These are phyloP conservation scores for Alviniconcha marisindica DNA, from an alignment of 1,140 invertebrate species.

Conservation along the genomic window DNA sequence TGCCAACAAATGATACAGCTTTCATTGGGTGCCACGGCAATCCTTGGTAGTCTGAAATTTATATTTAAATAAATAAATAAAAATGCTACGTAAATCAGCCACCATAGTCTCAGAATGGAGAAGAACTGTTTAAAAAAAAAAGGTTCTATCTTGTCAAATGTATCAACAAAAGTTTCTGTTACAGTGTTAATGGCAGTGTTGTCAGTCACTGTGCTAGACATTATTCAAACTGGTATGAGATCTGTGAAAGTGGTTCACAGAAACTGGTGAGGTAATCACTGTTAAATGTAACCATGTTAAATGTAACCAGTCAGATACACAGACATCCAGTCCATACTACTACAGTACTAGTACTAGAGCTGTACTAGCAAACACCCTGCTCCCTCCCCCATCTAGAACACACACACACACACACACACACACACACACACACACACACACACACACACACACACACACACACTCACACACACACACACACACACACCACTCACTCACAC, in stretches of 20 bases:
- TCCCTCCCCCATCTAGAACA: not conserved
- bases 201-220: too few species aligned
- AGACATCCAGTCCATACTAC: not conserved
- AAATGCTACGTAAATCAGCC: too few species aligned
- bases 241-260: too few species aligned
- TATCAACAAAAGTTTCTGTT: too few species aligned
- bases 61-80: too few species aligned
- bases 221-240: too few species aligned
- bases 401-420: not conserved
- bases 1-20: conserved; percentile 91
- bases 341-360: too few species aligned
- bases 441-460: conserved; percentile 25
- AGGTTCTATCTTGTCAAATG: too few species aligned
- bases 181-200: too few species aligned
- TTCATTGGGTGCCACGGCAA: conserved; percentile 78
- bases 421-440: conserved; percentile 10
- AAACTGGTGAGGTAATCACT: too few species aligned
- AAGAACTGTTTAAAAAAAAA: too few species aligned
- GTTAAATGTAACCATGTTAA: not conserved
- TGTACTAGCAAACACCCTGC: not conserved
- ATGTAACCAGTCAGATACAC: not conserved
- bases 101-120: too few species aligned
- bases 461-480: not conserved
- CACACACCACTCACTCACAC: not conserved
- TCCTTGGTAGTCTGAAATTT: conserved; percentile 49